Evolutionary conservation across 2,888 invertebrate genomes (phyloP).

Genomic region (Theretra japonica): DNA sequence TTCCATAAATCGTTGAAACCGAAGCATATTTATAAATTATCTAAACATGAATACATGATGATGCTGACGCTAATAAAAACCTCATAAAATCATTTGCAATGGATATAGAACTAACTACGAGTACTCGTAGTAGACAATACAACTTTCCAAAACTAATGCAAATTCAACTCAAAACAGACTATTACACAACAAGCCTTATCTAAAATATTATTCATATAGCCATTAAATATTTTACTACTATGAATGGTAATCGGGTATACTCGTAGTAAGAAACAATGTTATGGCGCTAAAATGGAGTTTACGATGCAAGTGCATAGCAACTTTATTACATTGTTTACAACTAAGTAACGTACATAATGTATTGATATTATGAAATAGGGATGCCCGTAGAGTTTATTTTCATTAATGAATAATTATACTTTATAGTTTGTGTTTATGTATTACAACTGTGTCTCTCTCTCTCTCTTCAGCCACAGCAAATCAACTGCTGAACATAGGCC

Average conservation of each 20-base stretch:
- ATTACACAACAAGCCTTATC: slow-evolving; percentile 1
- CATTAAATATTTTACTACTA: slow-evolving; percentile 18
- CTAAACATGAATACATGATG: too few species aligned
- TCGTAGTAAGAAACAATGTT: slow-evolving; percentile 17
- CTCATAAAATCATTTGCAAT: too few species aligned
- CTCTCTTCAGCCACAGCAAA: too few species aligned
- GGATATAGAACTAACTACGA: too few species aligned
- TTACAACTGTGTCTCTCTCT: too few species aligned
- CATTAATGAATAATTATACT: background rate
- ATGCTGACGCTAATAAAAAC: too few species aligned
- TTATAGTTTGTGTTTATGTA: too few species aligned
- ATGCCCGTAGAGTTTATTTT: background rate
- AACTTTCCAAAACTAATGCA: too few species aligned
- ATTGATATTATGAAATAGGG: background rate
- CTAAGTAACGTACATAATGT: background rate
- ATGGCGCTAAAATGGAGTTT: slow-evolving; percentile 13
- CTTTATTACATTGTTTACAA: slow-evolving; percentile 15
- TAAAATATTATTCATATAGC: background rate
- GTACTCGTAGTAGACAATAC: too few species aligned
- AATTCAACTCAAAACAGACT: background rate
- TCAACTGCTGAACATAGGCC: too few species aligned
- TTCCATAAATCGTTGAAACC: too few species aligned
- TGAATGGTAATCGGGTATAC: slow-evolving; percentile 1
- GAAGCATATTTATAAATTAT: too few species aligned
- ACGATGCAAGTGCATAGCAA: slow-evolving; percentile 18